Conservation (phyloP, 2,113 vertebrate species). For the Catharus fuscescens region DNA sequence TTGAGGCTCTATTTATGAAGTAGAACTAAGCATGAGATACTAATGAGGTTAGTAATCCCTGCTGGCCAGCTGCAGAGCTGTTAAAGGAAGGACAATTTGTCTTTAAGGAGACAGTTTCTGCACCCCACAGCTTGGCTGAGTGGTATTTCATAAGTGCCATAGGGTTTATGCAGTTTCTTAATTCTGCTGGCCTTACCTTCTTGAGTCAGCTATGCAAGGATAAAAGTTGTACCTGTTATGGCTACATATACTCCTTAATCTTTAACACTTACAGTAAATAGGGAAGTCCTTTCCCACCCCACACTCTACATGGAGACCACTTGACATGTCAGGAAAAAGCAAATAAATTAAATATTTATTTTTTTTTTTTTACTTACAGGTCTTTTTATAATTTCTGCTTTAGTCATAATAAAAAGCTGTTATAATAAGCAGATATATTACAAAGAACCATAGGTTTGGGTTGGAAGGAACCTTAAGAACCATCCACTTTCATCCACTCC, state of each 20-base stretch:
- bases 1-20: conserved; percentile 13
- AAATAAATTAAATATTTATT: background rate
- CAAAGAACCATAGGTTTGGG: background rate
- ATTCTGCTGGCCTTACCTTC: background rate
- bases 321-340: background rate
- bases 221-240: background rate
- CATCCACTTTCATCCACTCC: background rate
- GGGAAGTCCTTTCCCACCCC: background rate
- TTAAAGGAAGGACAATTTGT: conserved; percentile 25
- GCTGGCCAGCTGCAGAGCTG: background rate
- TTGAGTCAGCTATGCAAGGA: background rate
- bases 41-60: conserved; percentile 52
- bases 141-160: background rate
- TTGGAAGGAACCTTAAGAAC: background rate
- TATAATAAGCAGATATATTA: background rate
- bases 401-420: background rate
- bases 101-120: background rate
- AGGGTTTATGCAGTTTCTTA: background rate
- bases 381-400: background rate
- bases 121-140: background rate
- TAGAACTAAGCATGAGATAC: conserved; percentile 30
- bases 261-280: background rate
- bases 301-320: background rate
- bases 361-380: background rate
- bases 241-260: background rate